Conservation (phyloP, 1,140 invertebrate genomes). For the Aricia agestis region DNA sequence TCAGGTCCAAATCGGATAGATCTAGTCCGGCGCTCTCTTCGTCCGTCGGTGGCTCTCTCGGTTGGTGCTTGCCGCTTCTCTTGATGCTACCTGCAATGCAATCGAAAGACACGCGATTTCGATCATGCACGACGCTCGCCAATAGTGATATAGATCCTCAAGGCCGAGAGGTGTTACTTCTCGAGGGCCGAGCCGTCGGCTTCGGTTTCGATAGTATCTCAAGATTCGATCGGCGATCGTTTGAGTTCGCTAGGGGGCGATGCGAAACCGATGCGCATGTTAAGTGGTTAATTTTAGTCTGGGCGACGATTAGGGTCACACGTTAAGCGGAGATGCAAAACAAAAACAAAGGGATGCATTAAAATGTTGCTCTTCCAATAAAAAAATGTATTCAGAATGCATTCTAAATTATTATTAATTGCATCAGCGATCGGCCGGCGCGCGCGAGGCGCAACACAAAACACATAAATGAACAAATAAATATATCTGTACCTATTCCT, state of each 20-base stretch:
- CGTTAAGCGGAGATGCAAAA: constrained; percentile 58
- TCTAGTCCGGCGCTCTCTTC: constrained; percentile 76
- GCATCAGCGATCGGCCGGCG: constrained; percentile 55
- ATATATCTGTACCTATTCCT: constrained; percentile 72
- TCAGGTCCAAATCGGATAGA: constrained; percentile 80
- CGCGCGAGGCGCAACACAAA: constrained; percentile 70
- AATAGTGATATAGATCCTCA: constrained; percentile 46
- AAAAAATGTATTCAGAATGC: constrained; percentile 56
- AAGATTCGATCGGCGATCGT: constrained; percentile 1
- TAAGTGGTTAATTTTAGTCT: constrained; percentile 60
- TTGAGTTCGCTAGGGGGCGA: constrained; percentile 21
- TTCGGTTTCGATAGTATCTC: neutral
- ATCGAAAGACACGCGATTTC: constrained; percentile 74
- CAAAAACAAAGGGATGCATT: constrained; percentile 61
- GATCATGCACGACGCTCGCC: constrained; percentile 74
- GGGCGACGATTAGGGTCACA: constrained; percentile 56
- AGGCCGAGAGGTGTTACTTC: constrained; percentile 20
- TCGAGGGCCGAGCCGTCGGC: neutral
- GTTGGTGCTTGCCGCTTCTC: constrained; percentile 52
- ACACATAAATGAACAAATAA: constrained; percentile 70
- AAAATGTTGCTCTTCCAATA: constrained; percentile 67
- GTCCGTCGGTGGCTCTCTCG: constrained; percentile 36
- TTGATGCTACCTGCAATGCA: constrained; percentile 70
- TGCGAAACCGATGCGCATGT: constrained; percentile 48
- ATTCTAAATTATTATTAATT: constrained; percentile 51